These are phyloP conservation scores for Escarpia spicata DNA, from an alignment of 2,888 invertebrate species.

Conservation along the genomic window DNA sequence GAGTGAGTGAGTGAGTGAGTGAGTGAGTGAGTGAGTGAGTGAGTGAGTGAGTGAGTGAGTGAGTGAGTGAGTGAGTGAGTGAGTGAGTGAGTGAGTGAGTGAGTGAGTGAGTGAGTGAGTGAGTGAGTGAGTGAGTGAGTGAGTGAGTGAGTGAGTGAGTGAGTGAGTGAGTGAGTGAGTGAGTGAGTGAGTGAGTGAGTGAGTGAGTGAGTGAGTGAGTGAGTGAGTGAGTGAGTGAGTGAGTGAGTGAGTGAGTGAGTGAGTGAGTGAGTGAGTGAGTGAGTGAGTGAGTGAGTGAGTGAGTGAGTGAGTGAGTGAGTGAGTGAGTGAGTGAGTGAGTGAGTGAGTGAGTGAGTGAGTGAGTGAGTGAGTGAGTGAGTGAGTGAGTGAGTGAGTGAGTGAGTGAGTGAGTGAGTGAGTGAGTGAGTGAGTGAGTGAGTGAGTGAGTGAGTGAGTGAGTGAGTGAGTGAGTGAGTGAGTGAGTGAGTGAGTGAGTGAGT, in stretches of 20 bases:
- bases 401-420: background rate
- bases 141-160: no score
- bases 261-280: background rate
- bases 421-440: background rate
- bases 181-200: background rate
- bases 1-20: background rate
- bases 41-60: background rate
- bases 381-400: background rate
- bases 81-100: background rate
- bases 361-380: background rate
- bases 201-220: background rate
- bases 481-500: background rate
- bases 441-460: background rate
- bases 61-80: background rate
- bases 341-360: background rate
- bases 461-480: background rate
- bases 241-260: background rate
- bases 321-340: background rate
- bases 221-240: background rate
- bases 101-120: background rate
- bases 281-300: background rate
- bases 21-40: background rate
- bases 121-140: background rate
- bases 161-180: background rate
- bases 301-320: background rate